Evolutionary conservation across 92 coral and sea anemone genomes (phyloP).

Genomic region (Siderastrea radians): DNA sequence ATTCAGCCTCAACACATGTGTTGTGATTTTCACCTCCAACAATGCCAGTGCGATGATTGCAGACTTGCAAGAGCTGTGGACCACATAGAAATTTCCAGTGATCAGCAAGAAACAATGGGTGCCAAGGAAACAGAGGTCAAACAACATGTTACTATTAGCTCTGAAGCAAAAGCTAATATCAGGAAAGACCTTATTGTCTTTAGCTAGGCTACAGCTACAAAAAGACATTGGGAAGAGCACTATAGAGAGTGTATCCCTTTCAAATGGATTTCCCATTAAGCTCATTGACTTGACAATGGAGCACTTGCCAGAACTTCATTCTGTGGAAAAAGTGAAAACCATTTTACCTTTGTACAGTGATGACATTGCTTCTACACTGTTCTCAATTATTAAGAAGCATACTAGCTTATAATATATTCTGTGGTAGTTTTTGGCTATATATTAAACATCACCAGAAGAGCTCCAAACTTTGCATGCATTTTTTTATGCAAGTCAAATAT

Average conservation of each 20-base stretch:
- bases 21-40: slow-evolving; percentile 53
- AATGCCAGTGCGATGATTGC: slow-evolving; percentile 63
- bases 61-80: background rate
- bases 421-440: too few species aligned
- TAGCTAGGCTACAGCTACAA: background rate
- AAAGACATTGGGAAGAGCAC: slow-evolving; percentile 2
- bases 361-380: background rate
- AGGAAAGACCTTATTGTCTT: background rate
- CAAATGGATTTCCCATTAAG: slow-evolving; percentile 6
- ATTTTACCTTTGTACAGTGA: background rate
- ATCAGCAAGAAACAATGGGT: too few species aligned
- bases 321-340: slow-evolving; percentile 10
- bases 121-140: background rate
- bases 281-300: background rate
- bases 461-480: too few species aligned
- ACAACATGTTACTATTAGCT: too few species aligned
- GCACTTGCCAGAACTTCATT: slow-evolving; percentile 4
- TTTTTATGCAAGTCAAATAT: too few species aligned
- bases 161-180: too few species aligned
- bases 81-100: background rate
- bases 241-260: background rate
- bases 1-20: slow-evolving; percentile 39
- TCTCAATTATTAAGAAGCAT: slow-evolving; percentile 16
- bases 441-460: too few species aligned
- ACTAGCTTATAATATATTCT: too few species aligned